Evolutionary conservation across 2,888 invertebrate species (phyloP), one percentile per base, ranked within the genome.

Genomic region (Herminia tarsipennalis): DNA sequence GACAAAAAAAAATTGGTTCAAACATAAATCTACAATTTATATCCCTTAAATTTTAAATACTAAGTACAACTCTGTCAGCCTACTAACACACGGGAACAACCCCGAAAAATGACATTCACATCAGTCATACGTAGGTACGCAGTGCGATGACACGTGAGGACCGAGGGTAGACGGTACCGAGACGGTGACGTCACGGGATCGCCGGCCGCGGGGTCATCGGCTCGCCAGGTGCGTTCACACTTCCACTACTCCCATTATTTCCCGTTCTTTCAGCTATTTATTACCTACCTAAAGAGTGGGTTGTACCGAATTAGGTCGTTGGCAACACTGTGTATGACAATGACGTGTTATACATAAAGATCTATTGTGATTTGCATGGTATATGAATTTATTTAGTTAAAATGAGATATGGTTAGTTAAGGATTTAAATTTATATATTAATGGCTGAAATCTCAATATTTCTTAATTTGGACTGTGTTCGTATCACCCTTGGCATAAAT

Each of bases 141-240:
- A 76, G 78, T 64, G 75, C 76, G 72, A 69, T 66, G 74, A 67
- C 70, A 70, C 64, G 68, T 67, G 70, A 65, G 49, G 63, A 75
- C 63, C 66, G 69, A 66, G 54, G 64, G 78, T 66, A 82, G 83
- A 82, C 81, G 71, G 60, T 70, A 71, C 69, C 77, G 78, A 81
- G 81, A 78, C 81, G 64, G 49, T 83, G 84, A 88, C 87, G 86
- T 87, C 86, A 88, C 87, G 76, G 86, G 86, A 81, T 81, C 81
- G 82, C 76, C 85, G 71, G 56, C 58, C 57, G 66, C 62, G 74
- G 76, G 86, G 80, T 87, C 88, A 86, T 83, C 82, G 86, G 71
- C 86, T 79, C 71, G 61, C 81, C 86, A 86, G 87, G 88, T 88
- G 86, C 84, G 83, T 83, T 82, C 78, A 78, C 79, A 78, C 76